Evolutionary conservation across 1,140 invertebrate species (phyloP).

Genomic region (Megalonaias nervosa): DNA sequence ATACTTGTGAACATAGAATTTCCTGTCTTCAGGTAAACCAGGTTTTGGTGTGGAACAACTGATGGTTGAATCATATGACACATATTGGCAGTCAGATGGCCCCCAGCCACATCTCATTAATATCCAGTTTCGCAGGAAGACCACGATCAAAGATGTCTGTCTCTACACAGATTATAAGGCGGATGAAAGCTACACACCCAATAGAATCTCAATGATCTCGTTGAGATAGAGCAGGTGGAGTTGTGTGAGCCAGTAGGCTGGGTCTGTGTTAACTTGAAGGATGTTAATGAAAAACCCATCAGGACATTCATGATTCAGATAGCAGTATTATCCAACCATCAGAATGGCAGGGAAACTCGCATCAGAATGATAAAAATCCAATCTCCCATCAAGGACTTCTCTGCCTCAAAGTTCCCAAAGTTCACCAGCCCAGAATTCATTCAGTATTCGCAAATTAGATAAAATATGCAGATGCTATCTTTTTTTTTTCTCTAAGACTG

Average conservation of each 20-base stretch:
- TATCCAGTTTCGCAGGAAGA: conserved; percentile 97
- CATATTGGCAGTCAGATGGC: conserved; percentile 99
- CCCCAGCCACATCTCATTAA: conserved; percentile 98
- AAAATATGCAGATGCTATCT: neutral
- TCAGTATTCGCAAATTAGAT: conserved; percentile 85
- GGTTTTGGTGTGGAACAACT: conserved; percentile 98
- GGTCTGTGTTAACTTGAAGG: conserved; percentile 90
- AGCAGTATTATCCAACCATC: conserved; percentile 91
- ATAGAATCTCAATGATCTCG: conserved; percentile 96
- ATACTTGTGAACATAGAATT: too few species aligned
- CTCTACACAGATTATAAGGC: conserved; percentile 98
- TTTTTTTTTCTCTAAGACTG: too few species aligned
- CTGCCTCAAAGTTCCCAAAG: conserved; percentile 81
- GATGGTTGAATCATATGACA: conserved; percentile 94
- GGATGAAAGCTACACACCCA: conserved; percentile 99
- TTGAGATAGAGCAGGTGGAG: conserved; percentile 96
- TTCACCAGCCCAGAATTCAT: conserved; percentile 88
- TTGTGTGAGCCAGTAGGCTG: conserved; percentile 95
- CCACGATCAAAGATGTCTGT: conserved; percentile 94
- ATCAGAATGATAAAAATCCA: conserved; percentile 97
- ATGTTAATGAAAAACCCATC: conserved; percentile 89
- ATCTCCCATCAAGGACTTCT: conserved; percentile 86
- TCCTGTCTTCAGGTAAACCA: too few species aligned
- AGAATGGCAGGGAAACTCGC: conserved; percentile 98
- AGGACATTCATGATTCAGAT: conserved; percentile 95